Evolutionary conservation across 2,113 vertebrate species (phyloP).

Genomic region (Passer montanus): DNA sequence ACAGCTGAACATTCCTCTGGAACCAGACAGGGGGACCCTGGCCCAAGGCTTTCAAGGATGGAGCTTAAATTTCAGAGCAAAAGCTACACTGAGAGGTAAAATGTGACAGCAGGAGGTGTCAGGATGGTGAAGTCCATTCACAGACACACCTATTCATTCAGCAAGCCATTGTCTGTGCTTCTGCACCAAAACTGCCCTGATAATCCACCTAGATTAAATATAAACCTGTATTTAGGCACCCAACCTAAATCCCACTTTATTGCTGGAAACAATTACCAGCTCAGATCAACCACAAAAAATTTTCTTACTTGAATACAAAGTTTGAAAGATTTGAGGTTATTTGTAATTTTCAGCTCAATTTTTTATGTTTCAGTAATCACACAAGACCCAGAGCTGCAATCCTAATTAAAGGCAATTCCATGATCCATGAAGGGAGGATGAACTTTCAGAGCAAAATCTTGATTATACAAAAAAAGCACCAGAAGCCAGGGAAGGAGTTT

Average conservation of each 20-base stretch:
- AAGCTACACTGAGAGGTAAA: not conserved
- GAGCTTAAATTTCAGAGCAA: not conserved
- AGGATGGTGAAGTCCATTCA: not conserved
- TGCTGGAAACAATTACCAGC: not conserved
- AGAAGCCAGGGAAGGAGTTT: not conserved
- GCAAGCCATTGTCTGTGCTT: not conserved
- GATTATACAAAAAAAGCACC: accelerated
- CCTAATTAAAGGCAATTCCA: not conserved
- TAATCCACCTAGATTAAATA: not conserved
- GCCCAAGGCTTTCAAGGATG: not conserved
- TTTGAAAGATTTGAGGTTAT: not conserved
- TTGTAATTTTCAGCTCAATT: not conserved
- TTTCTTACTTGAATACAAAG: not conserved
- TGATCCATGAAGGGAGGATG: not conserved
- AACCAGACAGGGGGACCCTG: not conserved
- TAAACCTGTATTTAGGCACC: not conserved
- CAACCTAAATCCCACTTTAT: not conserved
- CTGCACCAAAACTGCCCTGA: not conserved
- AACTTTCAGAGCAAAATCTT: not conserved
- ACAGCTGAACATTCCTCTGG: not conserved
- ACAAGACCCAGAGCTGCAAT: not conserved
- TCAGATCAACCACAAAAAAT: not conserved
- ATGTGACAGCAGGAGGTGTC: not conserved
- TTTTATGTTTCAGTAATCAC: not conserved
- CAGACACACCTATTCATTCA: not conserved